Evolutionary conservation across 2,113 vertebrate genomes (phyloP), one percentile per base, ranked within the genome.

Genomic region (Gopherus flavomarginatus): DNA sequence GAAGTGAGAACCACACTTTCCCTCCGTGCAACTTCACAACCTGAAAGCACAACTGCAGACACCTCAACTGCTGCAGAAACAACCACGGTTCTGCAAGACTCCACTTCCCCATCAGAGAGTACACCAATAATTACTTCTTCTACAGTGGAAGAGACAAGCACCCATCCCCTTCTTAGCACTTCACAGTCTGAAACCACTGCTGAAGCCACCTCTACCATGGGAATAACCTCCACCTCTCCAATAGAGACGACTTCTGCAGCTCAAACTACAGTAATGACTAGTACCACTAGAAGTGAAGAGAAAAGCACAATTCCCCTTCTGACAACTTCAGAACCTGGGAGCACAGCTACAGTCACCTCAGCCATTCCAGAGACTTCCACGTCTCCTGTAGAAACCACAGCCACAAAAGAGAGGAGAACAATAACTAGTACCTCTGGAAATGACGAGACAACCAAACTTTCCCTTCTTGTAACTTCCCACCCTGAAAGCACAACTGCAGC

Each of bases 21-120:
- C 31, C 31, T 35, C 1, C 12, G 2, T 24, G 10, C 62, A 24
- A 16, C 62, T 31, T 31, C 62, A 65, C 2, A 49, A 49, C 47
- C 8, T 2, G 0, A 5, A 1, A 79, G 19, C 6, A 82, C 27
- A 14, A 29, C 44, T 14, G 38, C 11, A 69, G 31, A 6, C 29
- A 65, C 16, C 11, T 29, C 38, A 42, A 85, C 81, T n/a, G 31
- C 8, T 2, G 3, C 9, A 62, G 59, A 26, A 65, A 35, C 69
- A 47, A 47, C 82, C 65, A 78, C 57, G 22, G 26, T 35, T 38
- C 16, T 2, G 11, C 1, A 22, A 90, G 38, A n/a, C 14, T 56
- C 24, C 26, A 49, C 78, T 13, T 13, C 62, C 54, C 22, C 10
- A 24, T 16, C 19, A 4, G 26, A 59, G 5, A 27, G 4, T 9